Evolutionary conservation across 1,140 invertebrate genomes (phyloP).

Genomic region (Agraylea sexmaculata): DNA sequence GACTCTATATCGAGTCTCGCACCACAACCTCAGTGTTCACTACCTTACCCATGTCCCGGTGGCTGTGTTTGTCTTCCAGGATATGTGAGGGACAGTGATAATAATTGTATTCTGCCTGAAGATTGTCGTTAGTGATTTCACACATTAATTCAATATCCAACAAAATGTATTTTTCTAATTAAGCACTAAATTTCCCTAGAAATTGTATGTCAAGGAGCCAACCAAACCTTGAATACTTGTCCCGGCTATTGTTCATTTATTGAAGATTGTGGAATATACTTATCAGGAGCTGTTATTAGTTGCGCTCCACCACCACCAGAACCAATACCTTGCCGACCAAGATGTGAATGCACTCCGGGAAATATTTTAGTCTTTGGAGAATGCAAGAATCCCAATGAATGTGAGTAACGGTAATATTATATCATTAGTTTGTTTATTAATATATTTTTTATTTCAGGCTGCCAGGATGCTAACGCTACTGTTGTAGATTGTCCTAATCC

Average conservation of each 20-base stretch:
- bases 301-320: not conserved
- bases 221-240: conserved; percentile 3
- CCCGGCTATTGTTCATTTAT: conserved; percentile 5
- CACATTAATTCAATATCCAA: too few relatives aligned
- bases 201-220: too few relatives aligned
- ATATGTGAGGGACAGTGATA: conserved; percentile 11
- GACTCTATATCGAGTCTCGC: not conserved
- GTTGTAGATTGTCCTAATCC: conserved; percentile 4
- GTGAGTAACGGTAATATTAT: too few relatives aligned
- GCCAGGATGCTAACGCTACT: conserved; percentile 1
- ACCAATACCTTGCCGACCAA: not conserved
- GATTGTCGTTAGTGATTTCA: conserved; percentile 11
- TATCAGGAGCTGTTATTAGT: not conserved
- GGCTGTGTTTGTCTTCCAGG: conserved; percentile 14
- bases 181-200: too few relatives aligned
- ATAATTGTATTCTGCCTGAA: conserved; percentile 9
- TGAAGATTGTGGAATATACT: conserved; percentile 3
- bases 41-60: conserved; percentile 8
- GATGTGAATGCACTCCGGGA: conserved; percentile 3
- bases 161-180: too few relatives aligned
- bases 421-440: too few relatives aligned
- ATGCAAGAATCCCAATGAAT: not conserved
- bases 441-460: conserved; percentile 1
- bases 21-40: conserved; percentile 6
- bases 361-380: conserved; percentile 1